Percentiles rank a stretch among this genome's conserved stretches.
These are phyloP conservation scores for Xanthia icteritia DNA, from an alignment of 2,888 invertebrate genomes.

Conservation along the genomic window DNA sequence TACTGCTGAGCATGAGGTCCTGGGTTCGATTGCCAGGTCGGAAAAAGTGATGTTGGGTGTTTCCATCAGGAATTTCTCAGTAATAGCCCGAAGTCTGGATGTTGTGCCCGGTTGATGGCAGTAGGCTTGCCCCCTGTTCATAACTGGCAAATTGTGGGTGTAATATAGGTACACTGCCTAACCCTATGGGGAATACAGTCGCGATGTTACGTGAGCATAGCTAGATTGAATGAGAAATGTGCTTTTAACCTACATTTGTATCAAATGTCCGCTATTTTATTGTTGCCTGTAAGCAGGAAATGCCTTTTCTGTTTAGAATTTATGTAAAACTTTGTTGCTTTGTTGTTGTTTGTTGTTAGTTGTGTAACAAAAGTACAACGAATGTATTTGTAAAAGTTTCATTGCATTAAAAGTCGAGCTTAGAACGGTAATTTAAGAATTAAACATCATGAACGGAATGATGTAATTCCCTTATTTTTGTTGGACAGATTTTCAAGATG, in stretches of 20 bases:
- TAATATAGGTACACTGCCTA: background rate
- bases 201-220: background rate
- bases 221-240: background rate
- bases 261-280: background rate
- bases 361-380: background rate
- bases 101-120: background rate
- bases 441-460: background rate
- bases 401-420: background rate
- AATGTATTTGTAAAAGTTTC: background rate
- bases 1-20: background rate
- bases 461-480: background rate
- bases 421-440: background rate
- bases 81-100: too few species aligned
- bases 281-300: slow-evolving; percentile 15
- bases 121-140: too few species aligned
- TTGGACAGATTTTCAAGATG: background rate
- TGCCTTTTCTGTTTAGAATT: background rate
- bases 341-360: background rate
- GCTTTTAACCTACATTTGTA: background rate
- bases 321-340: background rate
- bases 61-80: too few species aligned
- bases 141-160: background rate
- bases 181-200: fast-evolving
- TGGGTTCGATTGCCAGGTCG: background rate
- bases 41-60: background rate